Evolutionary conservation across 2,888 invertebrate genomes (phyloP).

Genomic region (Sepiola atlantica): DNA sequence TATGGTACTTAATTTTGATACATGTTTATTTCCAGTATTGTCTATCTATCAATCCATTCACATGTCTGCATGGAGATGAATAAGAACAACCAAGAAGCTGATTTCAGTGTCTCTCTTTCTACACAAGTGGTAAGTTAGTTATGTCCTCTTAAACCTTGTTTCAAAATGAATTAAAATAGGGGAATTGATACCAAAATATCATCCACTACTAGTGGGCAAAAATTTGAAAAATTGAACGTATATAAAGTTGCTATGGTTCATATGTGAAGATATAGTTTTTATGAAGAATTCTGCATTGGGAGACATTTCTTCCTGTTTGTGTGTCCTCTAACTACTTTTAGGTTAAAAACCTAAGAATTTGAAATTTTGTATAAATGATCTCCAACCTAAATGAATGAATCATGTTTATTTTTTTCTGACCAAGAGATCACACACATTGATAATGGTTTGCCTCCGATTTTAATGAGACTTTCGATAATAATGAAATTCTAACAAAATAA

Average conservation of each 20-base stretch:
- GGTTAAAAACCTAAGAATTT: neutral
- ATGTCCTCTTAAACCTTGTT: neutral
- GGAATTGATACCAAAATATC: neutral
- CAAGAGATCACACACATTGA: too few species aligned
- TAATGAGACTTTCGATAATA: too few species aligned
- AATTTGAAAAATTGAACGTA: too few species aligned
- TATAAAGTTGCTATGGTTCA: neutral
- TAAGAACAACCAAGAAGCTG: neutral
- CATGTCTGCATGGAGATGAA: neutral
- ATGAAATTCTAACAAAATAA: too few species aligned
- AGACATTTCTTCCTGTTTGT: neutral
- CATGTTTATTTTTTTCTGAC: too few species aligned
- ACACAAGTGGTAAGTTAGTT: neutral
- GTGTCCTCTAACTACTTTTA: too few species aligned
- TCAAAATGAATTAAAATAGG: neutral
- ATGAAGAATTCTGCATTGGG: neutral
- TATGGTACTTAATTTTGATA: neutral
- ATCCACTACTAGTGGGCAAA: neutral
- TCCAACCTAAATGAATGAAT: too few species aligned
- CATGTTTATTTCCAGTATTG: neutral
- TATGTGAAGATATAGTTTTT: neutral
- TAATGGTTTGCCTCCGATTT: too few species aligned
- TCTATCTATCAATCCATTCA: neutral
- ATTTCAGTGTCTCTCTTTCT: neutral
- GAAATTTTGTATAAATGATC: too few species aligned